Conservation (phyloP, 2,888 invertebrate species). For the Lordiphosa andalusiaca region DNA sequence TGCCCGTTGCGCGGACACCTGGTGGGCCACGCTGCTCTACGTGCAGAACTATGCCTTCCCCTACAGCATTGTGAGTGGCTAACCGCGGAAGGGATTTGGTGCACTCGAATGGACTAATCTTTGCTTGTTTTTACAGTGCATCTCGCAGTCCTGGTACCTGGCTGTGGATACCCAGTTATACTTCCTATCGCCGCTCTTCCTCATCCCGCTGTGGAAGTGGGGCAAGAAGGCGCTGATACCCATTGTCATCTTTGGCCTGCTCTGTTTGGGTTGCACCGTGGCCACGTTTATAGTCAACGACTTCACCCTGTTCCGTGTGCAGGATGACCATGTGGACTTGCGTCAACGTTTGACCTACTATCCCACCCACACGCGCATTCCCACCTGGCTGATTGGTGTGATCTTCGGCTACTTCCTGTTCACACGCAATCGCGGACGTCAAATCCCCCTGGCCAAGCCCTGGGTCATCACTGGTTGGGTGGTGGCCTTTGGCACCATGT, state of each 20-base stretch:
- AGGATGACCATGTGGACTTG: conserved; percentile 74
- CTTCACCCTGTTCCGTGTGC: conserved; percentile 77
- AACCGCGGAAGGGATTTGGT: background rate
- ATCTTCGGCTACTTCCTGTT: conserved; percentile 79
- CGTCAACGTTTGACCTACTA: conserved; percentile 78
- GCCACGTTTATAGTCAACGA: conserved; percentile 75
- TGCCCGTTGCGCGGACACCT: conserved; percentile 77
- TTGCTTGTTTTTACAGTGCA: conserved; percentile 77
- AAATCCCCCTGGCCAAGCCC: conserved; percentile 69
- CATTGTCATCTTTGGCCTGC: conserved; percentile 66
- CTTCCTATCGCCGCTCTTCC: conserved; percentile 82
- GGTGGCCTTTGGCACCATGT: conserved; percentile 71
- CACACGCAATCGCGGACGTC: conserved; percentile 73
- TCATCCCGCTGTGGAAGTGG: conserved; percentile 81
- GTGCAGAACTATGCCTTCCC: conserved; percentile 81
- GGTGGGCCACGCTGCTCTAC: conserved; percentile 82
- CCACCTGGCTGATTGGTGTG: conserved; percentile 80
- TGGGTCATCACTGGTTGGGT: conserved; percentile 77
- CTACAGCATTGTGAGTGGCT: conserved; percentile 72
- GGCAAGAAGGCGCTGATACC: conserved; percentile 77
- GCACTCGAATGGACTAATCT: background rate
- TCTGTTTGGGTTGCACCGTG: conserved; percentile 78
- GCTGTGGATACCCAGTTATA: conserved; percentile 83
- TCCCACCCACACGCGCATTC: conserved; percentile 79
- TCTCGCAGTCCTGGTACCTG: conserved; percentile 83